A percentile compares a stretch with the other conserved stretches of the same genome.
Evolutionary conservation across 1,140 invertebrate genomes (phyloP).

Genomic region (Diorhabda elongata): DNA sequence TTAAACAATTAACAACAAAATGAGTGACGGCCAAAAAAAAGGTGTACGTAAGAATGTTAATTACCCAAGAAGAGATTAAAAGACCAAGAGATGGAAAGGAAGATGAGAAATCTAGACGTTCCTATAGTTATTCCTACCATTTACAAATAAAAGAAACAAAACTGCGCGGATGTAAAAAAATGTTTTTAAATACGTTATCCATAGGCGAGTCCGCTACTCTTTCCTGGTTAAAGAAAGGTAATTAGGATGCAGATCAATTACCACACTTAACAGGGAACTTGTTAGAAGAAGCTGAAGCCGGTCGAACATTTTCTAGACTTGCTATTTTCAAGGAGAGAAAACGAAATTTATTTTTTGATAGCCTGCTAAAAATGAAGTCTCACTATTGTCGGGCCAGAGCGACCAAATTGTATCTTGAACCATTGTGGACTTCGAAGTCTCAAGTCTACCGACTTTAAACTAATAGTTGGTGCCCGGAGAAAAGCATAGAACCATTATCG

Average conservation of each 20-base stretch:
- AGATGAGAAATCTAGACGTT: neutral
- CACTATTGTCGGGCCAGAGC: slow-evolving; percentile 9
- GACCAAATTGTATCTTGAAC: slow-evolving; percentile 10
- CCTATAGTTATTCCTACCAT: neutral
- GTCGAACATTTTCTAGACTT: neutral
- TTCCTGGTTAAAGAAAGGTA: neutral
- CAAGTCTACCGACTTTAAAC: neutral
- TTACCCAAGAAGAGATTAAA: neutral
- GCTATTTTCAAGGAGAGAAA: neutral
- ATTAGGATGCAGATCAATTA: neutral
- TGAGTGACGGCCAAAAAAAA: no score
- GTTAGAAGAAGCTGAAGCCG: neutral
- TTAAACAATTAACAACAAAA: no score
- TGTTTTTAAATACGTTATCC: slow-evolving; percentile 1
- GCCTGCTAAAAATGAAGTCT: slow-evolving; percentile 9
- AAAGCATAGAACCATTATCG: neutral
- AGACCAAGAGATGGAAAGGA: neutral
- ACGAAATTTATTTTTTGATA: slow-evolving; percentile 4
- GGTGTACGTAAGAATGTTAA: neutral
- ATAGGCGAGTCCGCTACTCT: neutral
- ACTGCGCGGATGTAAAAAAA: neutral
- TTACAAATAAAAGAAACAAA: neutral
- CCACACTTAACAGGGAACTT: neutral
- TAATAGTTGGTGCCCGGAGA: neutral
- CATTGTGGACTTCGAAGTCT: neutral